Evolutionary conservation across 2,888 invertebrate species (phyloP).

Genomic region (Neocrepidodera transversa): DNA sequence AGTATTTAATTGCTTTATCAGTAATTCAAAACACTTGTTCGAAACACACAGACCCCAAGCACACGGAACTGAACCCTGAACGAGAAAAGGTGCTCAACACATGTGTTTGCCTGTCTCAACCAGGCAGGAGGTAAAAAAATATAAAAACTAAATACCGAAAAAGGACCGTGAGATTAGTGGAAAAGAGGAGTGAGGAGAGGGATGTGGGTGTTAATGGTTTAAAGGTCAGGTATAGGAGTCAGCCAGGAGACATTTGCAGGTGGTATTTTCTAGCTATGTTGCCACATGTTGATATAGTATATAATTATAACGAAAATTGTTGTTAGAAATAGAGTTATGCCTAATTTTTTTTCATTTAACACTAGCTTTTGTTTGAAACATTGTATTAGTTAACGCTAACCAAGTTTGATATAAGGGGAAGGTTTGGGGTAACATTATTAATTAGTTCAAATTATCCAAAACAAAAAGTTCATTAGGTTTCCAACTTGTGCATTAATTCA

Average conservation of each 20-base stretch:
- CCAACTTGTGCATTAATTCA: no score
- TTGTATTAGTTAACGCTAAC: no score
- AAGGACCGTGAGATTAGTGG: constrained; percentile 17
- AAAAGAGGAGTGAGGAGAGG: constrained; percentile 7
- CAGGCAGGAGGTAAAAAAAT: constrained; percentile 38
- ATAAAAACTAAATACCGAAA: constrained; percentile 25
- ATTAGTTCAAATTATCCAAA: no score
- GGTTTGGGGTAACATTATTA: no score
- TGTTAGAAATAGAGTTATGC: no score
- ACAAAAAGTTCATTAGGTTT: no score
- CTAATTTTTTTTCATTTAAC: no score
- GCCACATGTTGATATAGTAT: no score
- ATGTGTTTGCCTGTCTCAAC: constrained; percentile 30
- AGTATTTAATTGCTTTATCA: constrained; percentile 13
- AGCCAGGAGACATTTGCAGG: constrained; percentile 48
- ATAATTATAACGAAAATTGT: no score
- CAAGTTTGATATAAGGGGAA: no score
- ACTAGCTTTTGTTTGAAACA: no score
- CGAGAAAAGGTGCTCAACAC: constrained; percentile 36
- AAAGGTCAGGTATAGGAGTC: constrained; percentile 49
- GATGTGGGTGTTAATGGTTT: constrained; percentile 41
- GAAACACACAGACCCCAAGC: constrained; percentile 18
- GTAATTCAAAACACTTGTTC: constrained; percentile 38
- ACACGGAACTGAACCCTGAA: constrained; percentile 29
- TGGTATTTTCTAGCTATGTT: constrained; percentile 32